phyloP scores from a whole-genome alignment of 2,113 vertebrate genomes.

The Machaerirhynchus nigripectus region DNA sequence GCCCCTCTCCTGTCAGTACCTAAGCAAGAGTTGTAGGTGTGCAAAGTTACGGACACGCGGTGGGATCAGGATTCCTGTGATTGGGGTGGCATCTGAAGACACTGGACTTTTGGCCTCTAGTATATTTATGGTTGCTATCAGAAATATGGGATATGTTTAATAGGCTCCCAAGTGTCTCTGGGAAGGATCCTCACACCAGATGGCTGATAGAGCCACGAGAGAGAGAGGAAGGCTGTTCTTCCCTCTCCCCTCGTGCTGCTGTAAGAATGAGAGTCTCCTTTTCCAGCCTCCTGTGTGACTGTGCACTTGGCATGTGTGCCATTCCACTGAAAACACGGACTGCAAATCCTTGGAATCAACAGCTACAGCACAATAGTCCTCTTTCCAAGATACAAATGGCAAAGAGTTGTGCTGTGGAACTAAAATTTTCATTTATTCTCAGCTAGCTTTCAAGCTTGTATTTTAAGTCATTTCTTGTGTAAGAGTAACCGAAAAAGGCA shows the following conservation, averaged over 20 bases:
- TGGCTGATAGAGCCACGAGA: background rate
- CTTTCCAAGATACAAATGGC: background rate
- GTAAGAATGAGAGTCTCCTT: background rate
- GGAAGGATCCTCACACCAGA: background rate
- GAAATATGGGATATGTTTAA: background rate
- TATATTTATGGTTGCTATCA: background rate
- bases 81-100: background rate
- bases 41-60: background rate
- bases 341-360: background rate
- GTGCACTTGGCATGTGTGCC: background rate
- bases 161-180: background rate
- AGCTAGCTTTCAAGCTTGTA: background rate
- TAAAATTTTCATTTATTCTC: background rate
- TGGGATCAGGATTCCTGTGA: background rate
- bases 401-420: background rate
- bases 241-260: background rate
- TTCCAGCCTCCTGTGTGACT: background rate
- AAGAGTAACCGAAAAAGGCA: conserved; percentile 22
- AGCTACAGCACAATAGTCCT: background rate
- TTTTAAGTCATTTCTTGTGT: conserved; percentile 12
- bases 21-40: background rate
- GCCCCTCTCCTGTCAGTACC: background rate
- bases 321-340: background rate
- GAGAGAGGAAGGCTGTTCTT: background rate
- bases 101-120: background rate